Evolutionary conservation across 2,888 invertebrate species (phyloP), one percentile per base, ranked within the genome.

Genomic region (Ommatoiulus sabulosus): DNA sequence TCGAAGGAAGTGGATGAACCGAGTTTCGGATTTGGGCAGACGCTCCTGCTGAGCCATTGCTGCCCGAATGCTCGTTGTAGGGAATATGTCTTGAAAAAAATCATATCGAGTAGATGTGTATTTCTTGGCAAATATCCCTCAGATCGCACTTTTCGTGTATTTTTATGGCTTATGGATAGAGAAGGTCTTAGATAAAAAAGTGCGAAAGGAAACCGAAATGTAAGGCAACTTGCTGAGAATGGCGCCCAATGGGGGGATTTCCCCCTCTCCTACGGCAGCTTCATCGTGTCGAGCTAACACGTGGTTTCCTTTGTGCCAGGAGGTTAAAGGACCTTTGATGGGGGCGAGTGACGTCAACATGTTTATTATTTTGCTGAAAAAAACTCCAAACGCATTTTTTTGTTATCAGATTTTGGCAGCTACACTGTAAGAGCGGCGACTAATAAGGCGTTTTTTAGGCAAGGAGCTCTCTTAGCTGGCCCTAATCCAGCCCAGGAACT

Each of bases 51-150:
- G 72, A 72, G 72, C 24, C 20, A 24, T 24, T 24, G 7, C 72
- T 52, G 52, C 52, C 35, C 12, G 17, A 52, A 52, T 52, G 52
- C 15, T 52, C 10, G 52, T 52, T 52, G 15, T 72, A 8, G 0
- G 72, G 72, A 24, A 24, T 72, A 24, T 24, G 72, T 6, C 4
- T 72, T 24, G 24, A 24, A 24, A 8, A 52, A 52, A 52, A 52
- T 35, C 35, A 52, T 15, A 52, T 12, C 52, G 12, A 8, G 52
- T 15, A 8, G 1, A 72, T 63, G 63, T 63, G 72, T 12, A n/a
- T 72, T 72, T 72, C 72, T 72, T 72, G 72, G 72, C 72, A 72
- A 72, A 72, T 72, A 72, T 72, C 72, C 72, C 72, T 72, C 24
- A 24, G 24, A 72, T 8, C n/a, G n/a, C n/a, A 7, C 17, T 6